Percentiles rank a stretch among this genome's conserved stretches.
phyloP scores from a whole-genome alignment of 2,888 invertebrate species.

The Andrena haemorrhoa region DNA sequence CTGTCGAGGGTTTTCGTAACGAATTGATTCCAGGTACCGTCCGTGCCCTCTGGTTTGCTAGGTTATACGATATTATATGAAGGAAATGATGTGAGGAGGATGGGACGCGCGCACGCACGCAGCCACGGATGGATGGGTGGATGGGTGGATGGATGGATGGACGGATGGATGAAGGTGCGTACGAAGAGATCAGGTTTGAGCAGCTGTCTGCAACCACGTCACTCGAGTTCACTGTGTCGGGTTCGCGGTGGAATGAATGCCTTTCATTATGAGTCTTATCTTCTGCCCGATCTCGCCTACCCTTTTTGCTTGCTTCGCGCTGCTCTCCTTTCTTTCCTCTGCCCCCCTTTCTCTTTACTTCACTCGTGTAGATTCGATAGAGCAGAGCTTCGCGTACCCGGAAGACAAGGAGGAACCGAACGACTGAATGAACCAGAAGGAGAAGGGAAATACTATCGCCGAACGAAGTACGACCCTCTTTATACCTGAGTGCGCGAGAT shows the following conservation, averaged over 20 bases:
- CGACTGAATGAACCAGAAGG: conserved; percentile 32
- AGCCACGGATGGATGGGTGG: conserved; percentile 60
- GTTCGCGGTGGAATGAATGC: conserved; percentile 82
- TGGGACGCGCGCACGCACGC: conserved; percentile 73
- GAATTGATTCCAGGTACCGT: conserved; percentile 58
- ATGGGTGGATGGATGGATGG: conserved; percentile 61
- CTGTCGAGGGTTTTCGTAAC: conserved; percentile 36
- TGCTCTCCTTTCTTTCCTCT: conserved; percentile 65
- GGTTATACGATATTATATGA: conserved; percentile 84
- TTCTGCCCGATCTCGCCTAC: conserved; percentile 77
- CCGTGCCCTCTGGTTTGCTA: conserved; percentile 75
- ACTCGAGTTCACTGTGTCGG: conserved; percentile 83
- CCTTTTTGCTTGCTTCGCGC: conserved; percentile 70
- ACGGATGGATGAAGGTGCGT: conserved; percentile 73
- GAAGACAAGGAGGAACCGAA: conserved; percentile 38
- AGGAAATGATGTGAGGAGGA: conserved; percentile 81
- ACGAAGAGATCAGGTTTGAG: conserved; percentile 83
- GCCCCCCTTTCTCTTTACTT: conserved; percentile 31
- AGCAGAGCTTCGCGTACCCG: conserved; percentile 47
- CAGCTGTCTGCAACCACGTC: conserved; percentile 85
- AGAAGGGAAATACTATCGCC: conserved; percentile 68
- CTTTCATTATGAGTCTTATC: conserved; percentile 84
- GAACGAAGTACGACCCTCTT: conserved; percentile 60
- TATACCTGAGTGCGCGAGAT: conserved; percentile 71
- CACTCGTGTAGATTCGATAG: conserved; percentile 43